Evolutionary conservation across 2,113 vertebrate species (phyloP).

Genomic region (human): GRCh38 chr14:46409001-46409500

Average conservation of each 20-base stretch:
- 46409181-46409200: not conserved
- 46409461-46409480: not conserved
- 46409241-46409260: not conserved
- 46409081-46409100: not conserved
- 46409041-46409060: not conserved
- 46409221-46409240: not conserved
- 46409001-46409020: not conserved
- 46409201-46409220: not conserved
- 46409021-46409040: not conserved
- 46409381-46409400: not conserved
- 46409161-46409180: not conserved
- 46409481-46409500: not conserved
- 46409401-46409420: not conserved
- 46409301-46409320: not conserved
- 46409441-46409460: not conserved
- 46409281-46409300: not conserved
- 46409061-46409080: not conserved
- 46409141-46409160: not conserved
- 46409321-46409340: not conserved
- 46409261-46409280: not conserved
- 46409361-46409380: not conserved
- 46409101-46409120: not conserved
- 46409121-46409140: not conserved
- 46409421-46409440: not conserved
- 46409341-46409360: not conserved